Conservation (phyloP, 2,797 vertebrate species). For the Brachyrhaphis roseni region DNA sequence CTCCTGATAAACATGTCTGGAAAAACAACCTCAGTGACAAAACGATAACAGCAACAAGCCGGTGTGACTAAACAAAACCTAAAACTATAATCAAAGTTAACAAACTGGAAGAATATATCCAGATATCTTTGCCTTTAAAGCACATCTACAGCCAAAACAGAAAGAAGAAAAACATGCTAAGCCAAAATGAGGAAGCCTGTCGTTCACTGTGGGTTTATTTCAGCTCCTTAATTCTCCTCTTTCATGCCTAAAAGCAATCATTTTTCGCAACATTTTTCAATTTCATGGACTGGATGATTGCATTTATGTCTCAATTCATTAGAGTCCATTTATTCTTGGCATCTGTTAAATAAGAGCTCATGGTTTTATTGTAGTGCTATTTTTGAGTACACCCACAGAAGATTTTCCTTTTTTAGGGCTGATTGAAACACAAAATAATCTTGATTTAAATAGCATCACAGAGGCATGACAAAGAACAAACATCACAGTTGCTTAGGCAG, state of each 20-base stretch:
- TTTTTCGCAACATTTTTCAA: slow-evolving; percentile 12
- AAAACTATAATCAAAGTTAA: background rate
- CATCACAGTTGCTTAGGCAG: slow-evolving; percentile 41
- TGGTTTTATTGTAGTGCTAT: slow-evolving; percentile 42
- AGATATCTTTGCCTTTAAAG: background rate
- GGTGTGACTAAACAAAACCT: slow-evolving; percentile 14
- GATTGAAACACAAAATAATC: slow-evolving; percentile 59
- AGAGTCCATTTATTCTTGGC: slow-evolving; percentile 32
- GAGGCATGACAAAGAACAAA: slow-evolving; percentile 46
- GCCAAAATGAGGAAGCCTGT: background rate
- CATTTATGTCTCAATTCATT: slow-evolving; percentile 26
- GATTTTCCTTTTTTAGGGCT: slow-evolving; percentile 59
- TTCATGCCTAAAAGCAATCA: slow-evolving; percentile 36
- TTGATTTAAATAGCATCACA: slow-evolving; percentile 65
- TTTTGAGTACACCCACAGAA: slow-evolving; percentile 44
- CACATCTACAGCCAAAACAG: background rate
- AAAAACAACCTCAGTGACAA: slow-evolving; percentile 21
- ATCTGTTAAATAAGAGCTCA: slow-evolving; percentile 33
- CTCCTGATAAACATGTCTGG: slow-evolving; percentile 42
- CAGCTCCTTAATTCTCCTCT: slow-evolving; percentile 25
- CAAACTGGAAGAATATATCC: background rate
- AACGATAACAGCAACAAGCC: slow-evolving; percentile 14
- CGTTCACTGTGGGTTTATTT: slow-evolving; percentile 26
- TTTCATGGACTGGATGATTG: slow-evolving; percentile 29
- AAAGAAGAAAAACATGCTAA: background rate